Evolutionary conservation across 2,888 invertebrate genomes (phyloP), one percentile per base, ranked within the genome.

Genomic region (Folsomia candida): DNA sequence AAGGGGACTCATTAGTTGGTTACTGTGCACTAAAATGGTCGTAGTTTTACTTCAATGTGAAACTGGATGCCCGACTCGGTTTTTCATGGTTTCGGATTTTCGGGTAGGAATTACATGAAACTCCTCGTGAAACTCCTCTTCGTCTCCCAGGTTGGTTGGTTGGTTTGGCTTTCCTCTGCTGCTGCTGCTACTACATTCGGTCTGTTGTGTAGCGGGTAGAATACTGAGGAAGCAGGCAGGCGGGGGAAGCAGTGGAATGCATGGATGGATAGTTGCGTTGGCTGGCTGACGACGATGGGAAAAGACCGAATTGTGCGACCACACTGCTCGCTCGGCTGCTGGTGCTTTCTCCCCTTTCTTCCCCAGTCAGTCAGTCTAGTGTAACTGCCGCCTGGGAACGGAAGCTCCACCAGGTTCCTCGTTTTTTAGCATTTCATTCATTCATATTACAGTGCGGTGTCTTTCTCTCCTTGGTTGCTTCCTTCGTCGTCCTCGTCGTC

Each of bases 341-440:
- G 51, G 20, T 63, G 37, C 64, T 71, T 58, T 65, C 67, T 54
- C 62, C 64, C 60, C 68, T 71, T 51, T 65, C 69, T 58, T 62
- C 68, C 61, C 54, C 63, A 60, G 67, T 69, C 67, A 2, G 47
- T 64, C 65, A 65, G 65, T 65, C 65, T 65, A n/a, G 54, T 27
- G 54, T 11, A 65, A 65, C 51, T 6, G 24, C 65, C 28, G 65
- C 65, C 51, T 51, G 65, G 54, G 65, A 65, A 54, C 54, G 57
- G 51, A 62, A 26, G n/a, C n/a, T n/a, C n/a, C 62, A 64, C 62
- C 29, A 62, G 62, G 27, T 62, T 64, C 63, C 63, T 54, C 22
- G 54, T 61, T 61, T 28, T 61, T 28, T 61, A 61, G 26, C 61
- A 22, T 59, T 59, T 57, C 57, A 22, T 20, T 24, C 59, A 59